Evolutionary conservation across 2,113 vertebrate genomes (phyloP), one percentile per base, ranked within the genome.

Genomic region (Dipodomys spectabilis): DNA sequence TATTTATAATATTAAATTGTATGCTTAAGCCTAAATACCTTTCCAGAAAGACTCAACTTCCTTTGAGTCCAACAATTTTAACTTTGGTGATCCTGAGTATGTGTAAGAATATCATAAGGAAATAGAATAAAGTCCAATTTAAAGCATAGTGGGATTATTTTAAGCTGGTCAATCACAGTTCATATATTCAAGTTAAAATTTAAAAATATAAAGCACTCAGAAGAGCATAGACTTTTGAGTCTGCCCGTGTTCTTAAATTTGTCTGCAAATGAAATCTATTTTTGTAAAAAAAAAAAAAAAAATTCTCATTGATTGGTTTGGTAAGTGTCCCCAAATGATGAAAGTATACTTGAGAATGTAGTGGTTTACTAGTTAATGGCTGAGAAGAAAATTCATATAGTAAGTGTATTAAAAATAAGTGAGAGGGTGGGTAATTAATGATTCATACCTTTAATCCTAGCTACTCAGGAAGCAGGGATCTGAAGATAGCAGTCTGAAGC

Each of bases 251-350:
- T 90, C 30, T 57, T 88, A 68, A 93, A 80, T 75, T 13, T 82
- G 39, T 84, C 39, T 75, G 18, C 69, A 78, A 82, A n/a, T 81
- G 65, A 81, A 72, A 71, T 60, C 32, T 94, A 92, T 94, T 92
- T 86, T 69, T 75, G 23, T 84, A 71, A 57, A 57, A 57, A 71
- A 79, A 96, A 71, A 57, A 57, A 57, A 71, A 79, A 96, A 65
- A 64, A 18, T 35, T 77, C 89, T 94, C 28, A 60, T 72, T 80
- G n/a, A 80, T 64, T 74, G 7, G 74, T 93, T 82, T 35, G 7
- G 69, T 92, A 86, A 86, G 16, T 86, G 30, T 67, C 7, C 25
- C 18, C 6, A 65, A 93, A 82, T 79, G 89, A 75, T 86, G 82
- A 69, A 93, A 71, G 10, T 86, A n/a, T 82, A 18, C 16, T 80